Base-by-base conservation (phyloP, 2,888 invertebrate genomes). In the Mesopsocus fuscifrons region DNA sequence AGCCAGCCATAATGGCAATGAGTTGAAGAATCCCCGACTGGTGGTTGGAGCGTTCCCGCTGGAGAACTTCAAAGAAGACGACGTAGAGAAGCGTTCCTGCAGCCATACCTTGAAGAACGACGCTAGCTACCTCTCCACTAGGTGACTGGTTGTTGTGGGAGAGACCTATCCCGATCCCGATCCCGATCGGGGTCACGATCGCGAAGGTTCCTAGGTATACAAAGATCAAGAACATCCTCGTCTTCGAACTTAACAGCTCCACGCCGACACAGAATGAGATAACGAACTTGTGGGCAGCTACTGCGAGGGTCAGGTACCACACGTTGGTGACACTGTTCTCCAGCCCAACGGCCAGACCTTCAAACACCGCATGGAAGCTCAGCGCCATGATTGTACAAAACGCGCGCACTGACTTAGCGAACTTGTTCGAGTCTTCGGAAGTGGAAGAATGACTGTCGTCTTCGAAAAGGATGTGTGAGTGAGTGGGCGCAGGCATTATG, bases 21-120 rank as follows among this genome's bases (percentile, higher is more conserved):
- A 72, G 56, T 52, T 72, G 71, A 46, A 67, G 61, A 30, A 71
- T 55, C 11, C 72, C 72, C 45, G 67, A 67, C 51, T 69, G 69
- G 30, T 62, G 61, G 53, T 70, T 71, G 47, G 65, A 64, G 18
- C 68, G 63, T 52, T 82, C 81, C 46, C 79, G 66, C 4, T 78
- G 76, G 13, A 83, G 63, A n/a, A 83, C 74, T 60, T 83, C 83
- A 60, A 83, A 81, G 61, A 81, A 80, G 2, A 81, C 80, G 11
- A 84, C 78, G 61, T 81, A 83, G 11, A 83, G 61, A 41, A 83
- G 68, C 0, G 83, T 83, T 4, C 83, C 83, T 41, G 77, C 76
- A 0, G 82, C 81, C 63, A 82, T 68, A 4, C 78, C 79, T 58
- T 81, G 77, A 2, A 72, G 60, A 8, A 53, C 48, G 16, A 71